Evolutionary conservation across 2,888 invertebrate species (phyloP).

Genomic region (Gari tellinella): DNA sequence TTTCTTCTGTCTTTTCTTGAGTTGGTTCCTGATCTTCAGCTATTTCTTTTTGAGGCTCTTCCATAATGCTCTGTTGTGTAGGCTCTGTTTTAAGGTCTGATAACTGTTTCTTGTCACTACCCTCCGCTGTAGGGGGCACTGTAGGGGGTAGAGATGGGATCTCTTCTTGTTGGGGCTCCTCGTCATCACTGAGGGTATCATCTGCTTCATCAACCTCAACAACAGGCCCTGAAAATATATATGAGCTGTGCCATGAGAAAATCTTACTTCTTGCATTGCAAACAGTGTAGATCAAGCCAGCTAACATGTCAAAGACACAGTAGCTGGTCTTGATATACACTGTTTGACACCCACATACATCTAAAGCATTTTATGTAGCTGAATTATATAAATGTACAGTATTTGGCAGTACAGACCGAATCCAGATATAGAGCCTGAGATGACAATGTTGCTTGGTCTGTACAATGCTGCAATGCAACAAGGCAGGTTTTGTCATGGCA

Average conservation of each 20-base stretch:
- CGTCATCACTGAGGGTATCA: conserved; percentile 76
- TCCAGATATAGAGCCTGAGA: too few relatives aligned
- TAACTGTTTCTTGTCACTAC: not conserved
- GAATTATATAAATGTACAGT: not conserved
- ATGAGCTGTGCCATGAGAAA: too few relatives aligned
- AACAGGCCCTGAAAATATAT: conserved; percentile 74
- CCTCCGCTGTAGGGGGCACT: conserved; percentile 33
- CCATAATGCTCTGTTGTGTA: conserved; percentile 9
- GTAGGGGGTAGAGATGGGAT: conserved; percentile 39
- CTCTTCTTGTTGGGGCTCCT: conserved; percentile 48
- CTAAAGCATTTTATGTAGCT: too few relatives aligned
- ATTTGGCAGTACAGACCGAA: too few relatives aligned
- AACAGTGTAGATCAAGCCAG: too few relatives aligned
- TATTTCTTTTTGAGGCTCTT: conserved; percentile 29
- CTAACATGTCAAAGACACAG: too few relatives aligned
- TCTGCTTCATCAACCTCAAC: conserved; percentile 82
- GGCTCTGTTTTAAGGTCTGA: not conserved
- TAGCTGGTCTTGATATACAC: too few relatives aligned
- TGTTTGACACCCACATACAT: too few relatives aligned
- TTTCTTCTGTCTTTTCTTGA: conserved; percentile 7
- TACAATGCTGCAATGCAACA: too few relatives aligned
- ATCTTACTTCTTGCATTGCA: too few relatives aligned
- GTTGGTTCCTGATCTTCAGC: conserved; percentile 16
- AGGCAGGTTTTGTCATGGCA: too few relatives aligned
- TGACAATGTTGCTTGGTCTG: too few relatives aligned